These are phyloP conservation scores for Drosophila flavopinicola DNA, from an alignment of 2,888 invertebrate genomes.

Conservation along the genomic window DNA sequence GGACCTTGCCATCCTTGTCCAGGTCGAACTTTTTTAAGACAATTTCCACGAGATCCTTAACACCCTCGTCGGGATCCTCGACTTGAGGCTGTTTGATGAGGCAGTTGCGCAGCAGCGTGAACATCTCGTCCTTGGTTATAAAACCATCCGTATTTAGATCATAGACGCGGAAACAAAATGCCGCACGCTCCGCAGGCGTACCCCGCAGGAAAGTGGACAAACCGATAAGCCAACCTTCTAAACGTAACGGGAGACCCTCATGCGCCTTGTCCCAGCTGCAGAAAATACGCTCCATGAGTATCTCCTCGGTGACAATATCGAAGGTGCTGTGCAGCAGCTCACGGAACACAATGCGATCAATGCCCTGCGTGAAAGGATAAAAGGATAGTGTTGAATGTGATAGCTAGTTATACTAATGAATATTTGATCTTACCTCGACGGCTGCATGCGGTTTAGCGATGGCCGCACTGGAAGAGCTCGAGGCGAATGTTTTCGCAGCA, in stretches of 20 bases:
- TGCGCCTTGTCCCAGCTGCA: conserved; percentile 91
- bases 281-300: conserved; percentile 91
- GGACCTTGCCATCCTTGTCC: conserved; percentile 91
- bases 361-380: conserved; percentile 85
- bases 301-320: conserved; percentile 92
- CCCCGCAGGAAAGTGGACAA: conserved; percentile 90
- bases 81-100: conserved; percentile 91
- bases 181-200: conserved; percentile 88
- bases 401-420: not conserved
- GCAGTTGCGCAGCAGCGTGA: conserved; percentile 89
- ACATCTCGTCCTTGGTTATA: conserved; percentile 93
- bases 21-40: conserved; percentile 91
- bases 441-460: conserved; percentile 86
- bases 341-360: conserved; percentile 90
- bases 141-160: conserved; percentile 92
- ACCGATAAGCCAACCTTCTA: conserved; percentile 90
- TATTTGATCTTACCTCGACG: conserved; percentile 85
- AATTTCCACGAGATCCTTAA: conserved; percentile 91
- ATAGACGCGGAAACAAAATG: conserved; percentile 91
- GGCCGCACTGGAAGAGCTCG: conserved; percentile 83
- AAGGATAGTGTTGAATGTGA: no score
- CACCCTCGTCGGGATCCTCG: conserved; percentile 94
- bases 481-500: conserved; percentile 85
- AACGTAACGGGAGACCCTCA: conserved; percentile 86
- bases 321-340: conserved; percentile 91